Base-by-base conservation (phyloP, 2,888 invertebrate species). In the Tetropium fuscum region DNA sequence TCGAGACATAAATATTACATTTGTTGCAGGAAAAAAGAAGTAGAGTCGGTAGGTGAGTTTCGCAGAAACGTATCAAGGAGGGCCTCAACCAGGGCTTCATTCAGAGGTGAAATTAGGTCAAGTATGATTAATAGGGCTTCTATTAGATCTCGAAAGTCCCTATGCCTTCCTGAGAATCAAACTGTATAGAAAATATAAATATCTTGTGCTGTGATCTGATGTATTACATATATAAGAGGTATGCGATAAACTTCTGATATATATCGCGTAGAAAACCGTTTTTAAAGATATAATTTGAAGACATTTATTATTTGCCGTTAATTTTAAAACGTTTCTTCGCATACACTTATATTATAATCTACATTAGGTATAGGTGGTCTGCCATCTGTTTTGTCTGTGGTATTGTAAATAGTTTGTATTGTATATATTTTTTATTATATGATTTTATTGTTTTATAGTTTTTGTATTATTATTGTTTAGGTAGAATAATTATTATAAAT, bases 41-140 rank as follows among this genome's bases (percentile, higher is more conserved):
- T 25, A 6, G 56, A 59, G 19, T 36, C 53, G 2, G 16, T 68
- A 3, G 70, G 77, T 1, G 71, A 72, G 40, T 65, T 72, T 27
- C 74, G 70, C 43, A 69, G 72, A 53, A 63, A 74, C 34, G 58
- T 77, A 68, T 72, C 82, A 61, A 19, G 34, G 6, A 53, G 84
- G 48, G 84, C 85, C 44, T 88, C 89, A 1, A 80, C 87, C 58
- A 82, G 86, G 53, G 88, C 88, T 0, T 87, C 87, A 0, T 83
- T 87, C 13, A 83, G 89, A 10, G 90, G 89, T 0, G 90, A 90
- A 78, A 82, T 87, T 1, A 82, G 88, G 49, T 87, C 89, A 2
- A 89, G 87, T 67, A 84, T 86, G 70, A 77, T 86, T 56, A 84
- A 84, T 59, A 83, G 85, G 54, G 79, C 86, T 60, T 83, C 84